phyloP scores from a whole-genome alignment of 2,888 invertebrate genomes.

The Lamellibrachia columna region DNA sequence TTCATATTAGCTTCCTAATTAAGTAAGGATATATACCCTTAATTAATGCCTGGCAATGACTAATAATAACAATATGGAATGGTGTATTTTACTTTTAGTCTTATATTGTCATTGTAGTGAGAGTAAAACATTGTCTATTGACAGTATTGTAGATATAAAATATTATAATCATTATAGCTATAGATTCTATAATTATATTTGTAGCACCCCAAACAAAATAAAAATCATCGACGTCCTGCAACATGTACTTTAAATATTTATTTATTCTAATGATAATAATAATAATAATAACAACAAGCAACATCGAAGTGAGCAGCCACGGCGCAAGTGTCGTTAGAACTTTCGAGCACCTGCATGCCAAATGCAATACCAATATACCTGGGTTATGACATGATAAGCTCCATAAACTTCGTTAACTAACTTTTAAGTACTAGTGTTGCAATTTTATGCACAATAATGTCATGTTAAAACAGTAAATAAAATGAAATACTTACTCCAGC shows the following conservation, averaged over 20 bases:
- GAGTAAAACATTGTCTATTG: too few species aligned
- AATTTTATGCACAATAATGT: not conserved
- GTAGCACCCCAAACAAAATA: too few species aligned
- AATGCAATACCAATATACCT: not conserved
- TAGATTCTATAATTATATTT: too few species aligned
- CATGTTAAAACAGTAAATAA: not conserved
- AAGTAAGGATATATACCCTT: too few species aligned
- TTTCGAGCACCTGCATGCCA: not conserved
- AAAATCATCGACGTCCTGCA: not conserved
- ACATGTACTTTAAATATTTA: not conserved
- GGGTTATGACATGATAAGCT: not conserved
- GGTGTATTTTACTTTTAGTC: too few species aligned
- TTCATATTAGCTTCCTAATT: too few species aligned
- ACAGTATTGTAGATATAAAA: too few species aligned
- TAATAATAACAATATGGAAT: too few species aligned
- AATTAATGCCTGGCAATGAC: too few species aligned
- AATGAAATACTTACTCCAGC: not conserved
- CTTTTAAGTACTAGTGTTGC: not conserved
- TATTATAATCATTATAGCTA: too few species aligned
- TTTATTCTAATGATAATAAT: not conserved
- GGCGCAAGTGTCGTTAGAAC: not conserved
- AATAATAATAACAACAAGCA: not conserved
- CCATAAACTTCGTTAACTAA: not conserved
- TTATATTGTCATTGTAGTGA: too few species aligned
- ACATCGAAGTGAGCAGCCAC: not conserved